Evolutionary conservation across 2,797 vertebrate genomes (phyloP).

Genomic region (Mormyrops boulengeri): DNA sequence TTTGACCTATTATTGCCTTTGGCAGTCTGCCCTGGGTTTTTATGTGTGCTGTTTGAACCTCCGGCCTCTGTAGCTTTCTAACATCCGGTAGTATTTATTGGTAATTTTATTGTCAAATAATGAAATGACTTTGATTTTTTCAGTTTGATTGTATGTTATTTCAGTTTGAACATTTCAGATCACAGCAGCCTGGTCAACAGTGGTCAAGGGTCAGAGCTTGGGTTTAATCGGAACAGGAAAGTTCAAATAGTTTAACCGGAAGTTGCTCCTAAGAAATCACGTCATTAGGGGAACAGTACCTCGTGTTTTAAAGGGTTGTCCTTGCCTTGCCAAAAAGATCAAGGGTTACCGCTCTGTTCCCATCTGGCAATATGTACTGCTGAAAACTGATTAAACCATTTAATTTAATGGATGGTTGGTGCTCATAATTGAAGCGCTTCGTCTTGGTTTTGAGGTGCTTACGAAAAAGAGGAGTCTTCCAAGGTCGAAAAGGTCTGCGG

Average conservation of each 20-base stretch:
- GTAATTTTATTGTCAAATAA: not conserved
- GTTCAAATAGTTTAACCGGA: not conserved
- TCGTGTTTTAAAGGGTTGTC: not conserved
- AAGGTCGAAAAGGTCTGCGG: slow-evolving; percentile 1
- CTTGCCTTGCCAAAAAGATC: not conserved
- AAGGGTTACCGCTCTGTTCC: not conserved
- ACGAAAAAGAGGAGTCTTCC: not conserved
- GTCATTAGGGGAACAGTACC: not conserved
- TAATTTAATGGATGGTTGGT: slow-evolving; percentile 3
- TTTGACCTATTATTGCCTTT: not conserved
- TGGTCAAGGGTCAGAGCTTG: not conserved
- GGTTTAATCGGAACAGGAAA: not conserved
- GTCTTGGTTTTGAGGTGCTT: not conserved
- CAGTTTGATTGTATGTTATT: not conserved
- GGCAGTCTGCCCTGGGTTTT: not conserved
- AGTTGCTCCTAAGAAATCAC: not conserved
- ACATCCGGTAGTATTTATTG: not conserved
- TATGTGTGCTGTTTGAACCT: not conserved
- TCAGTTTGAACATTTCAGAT: not conserved
- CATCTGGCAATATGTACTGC: not conserved
- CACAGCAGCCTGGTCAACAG: not conserved
- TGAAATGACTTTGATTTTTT: not conserved
- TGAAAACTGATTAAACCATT: not conserved
- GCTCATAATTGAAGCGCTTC: not conserved
- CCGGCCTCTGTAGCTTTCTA: not conserved